phyloP scores from a whole-genome alignment of 2,797 vertebrate genomes.

The Pristis pectinata region DNA sequence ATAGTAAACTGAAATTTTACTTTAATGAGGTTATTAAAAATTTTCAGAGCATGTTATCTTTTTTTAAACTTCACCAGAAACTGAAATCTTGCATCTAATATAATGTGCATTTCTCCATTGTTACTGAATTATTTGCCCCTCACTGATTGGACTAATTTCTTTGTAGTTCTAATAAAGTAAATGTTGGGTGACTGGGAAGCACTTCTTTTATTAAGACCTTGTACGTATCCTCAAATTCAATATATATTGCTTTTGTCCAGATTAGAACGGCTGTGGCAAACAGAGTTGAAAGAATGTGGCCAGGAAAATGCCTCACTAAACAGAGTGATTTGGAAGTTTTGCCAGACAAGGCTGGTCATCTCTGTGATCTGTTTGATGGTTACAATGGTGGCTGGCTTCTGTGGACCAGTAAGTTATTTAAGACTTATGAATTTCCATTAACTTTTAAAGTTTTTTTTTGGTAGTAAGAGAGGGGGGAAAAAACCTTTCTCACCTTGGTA shows the following conservation, averaged over 20 bases:
- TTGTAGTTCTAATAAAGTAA: background rate
- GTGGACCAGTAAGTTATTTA: constrained; percentile 85
- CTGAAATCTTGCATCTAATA: too few relatives aligned
- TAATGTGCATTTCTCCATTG: background rate
- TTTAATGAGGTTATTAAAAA: background rate
- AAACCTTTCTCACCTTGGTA: background rate
- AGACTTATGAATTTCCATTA: constrained; percentile 44
- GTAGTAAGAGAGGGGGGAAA: background rate
- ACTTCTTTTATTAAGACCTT: background rate
- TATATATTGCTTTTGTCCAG: constrained; percentile 51
- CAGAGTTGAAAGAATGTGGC: constrained; percentile 66
- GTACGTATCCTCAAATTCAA: background rate
- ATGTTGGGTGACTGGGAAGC: background rate
- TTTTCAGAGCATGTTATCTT: background rate
- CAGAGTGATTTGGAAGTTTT: constrained; percentile 78
- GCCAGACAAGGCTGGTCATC: constrained; percentile 76
- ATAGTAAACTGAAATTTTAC: background rate
- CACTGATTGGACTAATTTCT: background rate
- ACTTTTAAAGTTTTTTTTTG: background rate
- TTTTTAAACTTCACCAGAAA: background rate
- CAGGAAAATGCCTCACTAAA: constrained; percentile 69
- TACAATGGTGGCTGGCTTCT: constrained; percentile 86
- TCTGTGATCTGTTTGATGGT: constrained; percentile 86
- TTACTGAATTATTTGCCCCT: background rate
- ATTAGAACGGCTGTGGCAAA: constrained; percentile 77